Conservation (phyloP, 2,888 invertebrate species). For the Dryococelus australis region DNA sequence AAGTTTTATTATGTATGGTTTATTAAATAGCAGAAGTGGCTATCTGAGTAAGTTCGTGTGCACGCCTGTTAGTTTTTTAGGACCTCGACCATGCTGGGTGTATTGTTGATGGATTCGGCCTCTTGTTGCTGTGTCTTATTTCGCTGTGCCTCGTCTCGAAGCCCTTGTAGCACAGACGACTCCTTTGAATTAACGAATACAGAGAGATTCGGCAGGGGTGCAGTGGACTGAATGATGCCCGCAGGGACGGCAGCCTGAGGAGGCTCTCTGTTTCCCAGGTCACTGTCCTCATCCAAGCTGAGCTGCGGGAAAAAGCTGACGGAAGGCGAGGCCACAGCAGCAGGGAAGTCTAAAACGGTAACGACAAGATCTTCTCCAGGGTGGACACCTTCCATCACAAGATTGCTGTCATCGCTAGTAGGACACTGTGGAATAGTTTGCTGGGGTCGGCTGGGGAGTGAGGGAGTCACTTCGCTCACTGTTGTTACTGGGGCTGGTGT, state of each 20-base stretch:
- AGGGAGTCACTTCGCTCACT: background rate
- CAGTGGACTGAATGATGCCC: conserved; percentile 60
- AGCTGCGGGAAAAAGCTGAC: conserved; percentile 48
- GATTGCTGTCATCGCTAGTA: background rate
- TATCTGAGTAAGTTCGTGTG: too few relatives aligned
- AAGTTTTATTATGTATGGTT: too few relatives aligned
- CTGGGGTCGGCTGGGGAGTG: conserved; percentile 25
- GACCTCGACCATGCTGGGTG: background rate
- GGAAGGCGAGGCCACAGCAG: conserved; percentile 49
- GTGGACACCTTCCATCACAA: background rate
- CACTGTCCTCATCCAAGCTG: conserved; percentile 47
- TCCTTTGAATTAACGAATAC: conserved; percentile 54
- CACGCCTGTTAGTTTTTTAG: background rate
- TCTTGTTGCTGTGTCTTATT: conserved; percentile 37
- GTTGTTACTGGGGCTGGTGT: background rate
- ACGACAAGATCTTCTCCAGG: conserved; percentile 42
- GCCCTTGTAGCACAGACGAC: conserved; percentile 54
- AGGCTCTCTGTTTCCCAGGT: conserved; percentile 51
- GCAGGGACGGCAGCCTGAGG: conserved; percentile 58
- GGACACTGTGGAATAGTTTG: conserved; percentile 20
- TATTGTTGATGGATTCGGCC: background rate
- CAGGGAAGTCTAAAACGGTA: conserved; percentile 52
- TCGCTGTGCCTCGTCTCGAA: conserved; percentile 58
- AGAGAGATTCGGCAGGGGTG: conserved; percentile 56
- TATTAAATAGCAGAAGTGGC: too few relatives aligned